A percentile compares a stretch with the other conserved stretches of the same genome.
phyloP scores from a whole-genome alignment of 2,888 invertebrate species.

The Ptilodon capucinus region DNA sequence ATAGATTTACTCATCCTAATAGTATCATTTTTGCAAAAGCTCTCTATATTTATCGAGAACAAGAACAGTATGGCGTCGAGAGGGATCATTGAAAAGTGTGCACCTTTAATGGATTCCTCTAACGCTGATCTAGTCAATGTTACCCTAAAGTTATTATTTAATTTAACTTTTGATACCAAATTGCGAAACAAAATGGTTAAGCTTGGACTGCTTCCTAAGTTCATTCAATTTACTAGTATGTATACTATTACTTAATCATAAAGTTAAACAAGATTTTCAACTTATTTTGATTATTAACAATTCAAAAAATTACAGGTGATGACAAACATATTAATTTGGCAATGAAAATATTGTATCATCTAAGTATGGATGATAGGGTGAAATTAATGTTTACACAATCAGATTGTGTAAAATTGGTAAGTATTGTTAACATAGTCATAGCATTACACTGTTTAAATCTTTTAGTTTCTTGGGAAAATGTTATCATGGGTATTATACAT shows the following conservation, averaged over 20 bases:
- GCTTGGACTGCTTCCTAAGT: constrained; percentile 93
- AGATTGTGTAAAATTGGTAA: constrained; percentile 94
- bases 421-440: constrained; percentile 15
- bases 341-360: constrained; percentile 93
- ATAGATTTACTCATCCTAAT: constrained; percentile 94
- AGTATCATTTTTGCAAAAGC: constrained; percentile 96
- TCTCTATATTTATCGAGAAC: constrained; percentile 97
- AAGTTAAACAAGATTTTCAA: no score
- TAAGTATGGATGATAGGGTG: constrained; percentile 97
- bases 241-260: no score
- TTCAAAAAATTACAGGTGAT: constrained; percentile 81
- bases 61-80: constrained; percentile 94
- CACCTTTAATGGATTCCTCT: constrained; percentile 87
- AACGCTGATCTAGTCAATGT: constrained; percentile 90
- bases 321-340: constrained; percentile 90
- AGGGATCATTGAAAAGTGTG: constrained; percentile 92
- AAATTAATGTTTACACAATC: constrained; percentile 97
- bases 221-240: constrained; percentile 93
- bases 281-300: background rate
- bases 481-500: no score
- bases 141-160: constrained; percentile 94
- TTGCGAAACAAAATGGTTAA: constrained; percentile 94
- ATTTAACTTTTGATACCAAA: constrained; percentile 96
- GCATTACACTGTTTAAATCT: no score
- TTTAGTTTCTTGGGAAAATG: no score